Conservation (phyloP, 1,140 invertebrate genomes). For the Drosophila suzukii region DNA sequence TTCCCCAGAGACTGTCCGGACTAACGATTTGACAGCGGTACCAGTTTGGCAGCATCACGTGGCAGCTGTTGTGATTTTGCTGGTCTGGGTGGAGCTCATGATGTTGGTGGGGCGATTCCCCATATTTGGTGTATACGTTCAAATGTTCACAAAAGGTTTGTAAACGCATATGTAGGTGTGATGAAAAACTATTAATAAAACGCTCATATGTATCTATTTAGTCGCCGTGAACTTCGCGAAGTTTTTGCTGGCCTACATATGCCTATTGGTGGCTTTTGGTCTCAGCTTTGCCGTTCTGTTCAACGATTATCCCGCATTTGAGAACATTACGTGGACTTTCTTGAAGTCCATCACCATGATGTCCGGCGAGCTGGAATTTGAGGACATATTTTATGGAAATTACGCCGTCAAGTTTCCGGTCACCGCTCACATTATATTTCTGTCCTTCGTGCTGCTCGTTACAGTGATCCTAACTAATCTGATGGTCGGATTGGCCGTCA, state of each 20-base stretch:
- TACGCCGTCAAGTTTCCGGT: conserved; percentile 86
- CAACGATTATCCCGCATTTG: conserved; percentile 90
- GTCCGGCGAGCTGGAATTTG: conserved; percentile 94
- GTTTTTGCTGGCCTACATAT: conserved; percentile 92
- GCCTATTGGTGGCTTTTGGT: conserved; percentile 91
- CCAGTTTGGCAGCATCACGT: conserved; percentile 91
- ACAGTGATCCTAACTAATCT: conserved; percentile 94
- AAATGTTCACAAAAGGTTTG: conserved; percentile 91
- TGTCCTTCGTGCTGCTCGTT: conserved; percentile 91
- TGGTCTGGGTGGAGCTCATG: conserved; percentile 92
- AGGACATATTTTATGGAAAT: conserved; percentile 91
- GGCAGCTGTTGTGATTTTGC: conserved; percentile 90
- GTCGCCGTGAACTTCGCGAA: conserved; percentile 93
- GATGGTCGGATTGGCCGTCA: conserved; percentile 93
- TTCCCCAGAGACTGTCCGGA: conserved; percentile 67
- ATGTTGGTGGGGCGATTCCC: conserved; percentile 93
- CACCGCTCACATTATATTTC: conserved; percentile 91
- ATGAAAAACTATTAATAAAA: not conserved
- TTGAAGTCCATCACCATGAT: conserved; percentile 95
- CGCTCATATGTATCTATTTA: conserved; percentile 52
- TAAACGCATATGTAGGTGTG: not conserved
- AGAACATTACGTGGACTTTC: conserved; percentile 86
- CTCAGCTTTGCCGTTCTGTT: conserved; percentile 92
- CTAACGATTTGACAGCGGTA: conserved; percentile 71
- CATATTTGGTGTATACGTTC: conserved; percentile 93